Conservation (phyloP, 2,113 vertebrate species). For the Isurus oxyrinchus region DNA sequence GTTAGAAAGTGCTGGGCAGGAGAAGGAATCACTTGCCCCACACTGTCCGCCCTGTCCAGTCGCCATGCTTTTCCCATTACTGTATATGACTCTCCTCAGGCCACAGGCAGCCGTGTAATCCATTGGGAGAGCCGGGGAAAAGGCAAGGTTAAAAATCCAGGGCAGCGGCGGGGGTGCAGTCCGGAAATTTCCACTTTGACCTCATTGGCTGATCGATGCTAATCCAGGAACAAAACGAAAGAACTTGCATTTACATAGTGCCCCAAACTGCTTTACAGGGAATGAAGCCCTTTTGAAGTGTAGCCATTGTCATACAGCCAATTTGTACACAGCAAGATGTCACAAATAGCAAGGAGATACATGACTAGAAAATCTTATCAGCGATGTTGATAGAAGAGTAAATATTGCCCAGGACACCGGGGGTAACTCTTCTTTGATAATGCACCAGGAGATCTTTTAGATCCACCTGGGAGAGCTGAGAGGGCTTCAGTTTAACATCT, state of each 20-base stretch:
- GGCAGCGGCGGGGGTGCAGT: accelerated
- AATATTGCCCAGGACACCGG: neutral
- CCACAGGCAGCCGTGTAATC: neutral
- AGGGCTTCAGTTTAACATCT: neutral
- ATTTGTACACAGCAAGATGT: neutral
- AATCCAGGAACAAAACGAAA: neutral
- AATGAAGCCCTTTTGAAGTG: neutral
- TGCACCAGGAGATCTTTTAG: neutral
- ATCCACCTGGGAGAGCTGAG: too few species aligned
- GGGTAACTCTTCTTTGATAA: neutral
- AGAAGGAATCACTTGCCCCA: neutral
- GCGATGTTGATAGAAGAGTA: neutral
- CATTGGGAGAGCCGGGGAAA: too few species aligned
- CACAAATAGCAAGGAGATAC: neutral
- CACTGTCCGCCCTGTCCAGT: neutral
- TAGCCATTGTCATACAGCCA: neutral
- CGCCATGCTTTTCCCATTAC: neutral
- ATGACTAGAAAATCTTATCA: neutral
- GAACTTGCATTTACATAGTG: neutral
- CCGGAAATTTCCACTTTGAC: neutral
- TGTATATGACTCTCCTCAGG: neutral
- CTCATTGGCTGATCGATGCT: neutral
- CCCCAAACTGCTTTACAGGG: neutral
- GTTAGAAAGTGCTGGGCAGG: neutral
- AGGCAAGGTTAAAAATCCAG: too few species aligned